These are phyloP conservation scores for Meghimatium bilineatum DNA, from an alignment of 2,888 invertebrate species.

Conservation along the genomic window DNA sequence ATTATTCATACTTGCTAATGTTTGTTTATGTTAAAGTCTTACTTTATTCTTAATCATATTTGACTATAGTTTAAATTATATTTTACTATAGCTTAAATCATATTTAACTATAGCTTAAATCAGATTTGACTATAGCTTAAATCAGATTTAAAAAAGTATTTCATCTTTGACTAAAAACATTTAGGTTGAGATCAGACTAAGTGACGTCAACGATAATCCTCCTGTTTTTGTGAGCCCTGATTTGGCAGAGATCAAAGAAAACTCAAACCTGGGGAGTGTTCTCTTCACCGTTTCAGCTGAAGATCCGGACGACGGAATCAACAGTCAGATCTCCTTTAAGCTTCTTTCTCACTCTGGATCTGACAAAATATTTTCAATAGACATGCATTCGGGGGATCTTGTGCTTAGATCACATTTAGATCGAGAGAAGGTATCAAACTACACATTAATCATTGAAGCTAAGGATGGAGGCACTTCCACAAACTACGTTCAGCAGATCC, in stretches of 20 bases:
- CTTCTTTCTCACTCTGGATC: constrained; percentile 53
- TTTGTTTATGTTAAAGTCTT: too few species aligned
- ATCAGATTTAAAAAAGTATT: too few species aligned
- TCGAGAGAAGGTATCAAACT: constrained; percentile 78
- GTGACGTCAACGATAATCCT: constrained; percentile 94
- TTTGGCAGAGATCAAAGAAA: constrained; percentile 82
- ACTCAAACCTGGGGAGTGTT: constrained; percentile 86
- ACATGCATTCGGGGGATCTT: constrained; percentile 90
- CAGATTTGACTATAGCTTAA: too few species aligned
- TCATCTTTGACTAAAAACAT: too few species aligned
- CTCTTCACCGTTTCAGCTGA: constrained; percentile 91
- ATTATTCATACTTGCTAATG: too few species aligned
- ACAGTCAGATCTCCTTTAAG: constrained; percentile 87
- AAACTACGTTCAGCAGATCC: constrained; percentile 85
- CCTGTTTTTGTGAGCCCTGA: constrained; percentile 90
- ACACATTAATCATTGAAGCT: constrained; percentile 66
- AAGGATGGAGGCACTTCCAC: constrained; percentile 80
- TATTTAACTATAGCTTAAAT: too few species aligned
- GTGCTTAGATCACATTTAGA: constrained; percentile 91
- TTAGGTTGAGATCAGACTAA: constrained; percentile 87
- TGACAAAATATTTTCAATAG: constrained; percentile 87
- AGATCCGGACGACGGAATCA: constrained; percentile 87
- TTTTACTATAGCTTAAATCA: too few species aligned
- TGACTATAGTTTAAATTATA: too few species aligned
- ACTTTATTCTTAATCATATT: too few species aligned